A percentile compares a stretch with the other conserved stretches of the same genome.
Evolutionary conservation across 2,888 invertebrate species (phyloP).

Genomic region (Hemaris fuciformis): DNA sequence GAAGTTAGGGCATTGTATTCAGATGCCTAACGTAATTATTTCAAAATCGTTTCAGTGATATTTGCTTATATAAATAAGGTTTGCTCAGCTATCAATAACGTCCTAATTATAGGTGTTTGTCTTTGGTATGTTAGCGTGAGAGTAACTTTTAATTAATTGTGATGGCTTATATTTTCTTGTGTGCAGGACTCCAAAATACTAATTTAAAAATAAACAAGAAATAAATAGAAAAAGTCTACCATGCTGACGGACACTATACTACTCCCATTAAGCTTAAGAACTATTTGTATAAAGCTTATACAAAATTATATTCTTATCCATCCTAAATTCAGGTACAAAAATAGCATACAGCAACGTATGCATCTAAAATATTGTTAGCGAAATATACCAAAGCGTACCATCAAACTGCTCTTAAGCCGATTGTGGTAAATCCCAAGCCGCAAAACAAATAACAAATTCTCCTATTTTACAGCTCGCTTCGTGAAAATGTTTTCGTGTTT

Average conservation of each 20-base stretch:
- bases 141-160: too few species aligned
- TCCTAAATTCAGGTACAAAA: neutral
- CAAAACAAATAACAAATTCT: constrained; percentile 11
- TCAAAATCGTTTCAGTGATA: too few species aligned
- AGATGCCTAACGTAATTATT: neutral
- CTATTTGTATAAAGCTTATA: neutral
- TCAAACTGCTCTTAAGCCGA: neutral
- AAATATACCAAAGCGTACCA: constrained; percentile 10
- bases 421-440: constrained; percentile 6
- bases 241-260: too few species aligned
- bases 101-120: too few species aligned
- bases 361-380: constrained; percentile 10
- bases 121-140: too few species aligned
- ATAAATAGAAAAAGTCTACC: too few species aligned
- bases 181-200: too few species aligned
- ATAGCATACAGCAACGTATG: neutral
- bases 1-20: neutral
- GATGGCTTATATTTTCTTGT: too few species aligned
- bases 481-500: constrained; percentile 3
- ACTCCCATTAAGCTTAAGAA: too few species aligned
- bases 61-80: too few species aligned
- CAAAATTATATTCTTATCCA: neutral
- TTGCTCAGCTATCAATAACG: too few species aligned
- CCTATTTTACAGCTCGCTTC: constrained; percentile 7
- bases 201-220: too few species aligned